Percentiles rank a stretch among this genome's conserved stretches.
These are phyloP conservation scores for Odobenus rosmarus DNA, from an alignment of 2,113 vertebrate species.

Conservation along the genomic window DNA sequence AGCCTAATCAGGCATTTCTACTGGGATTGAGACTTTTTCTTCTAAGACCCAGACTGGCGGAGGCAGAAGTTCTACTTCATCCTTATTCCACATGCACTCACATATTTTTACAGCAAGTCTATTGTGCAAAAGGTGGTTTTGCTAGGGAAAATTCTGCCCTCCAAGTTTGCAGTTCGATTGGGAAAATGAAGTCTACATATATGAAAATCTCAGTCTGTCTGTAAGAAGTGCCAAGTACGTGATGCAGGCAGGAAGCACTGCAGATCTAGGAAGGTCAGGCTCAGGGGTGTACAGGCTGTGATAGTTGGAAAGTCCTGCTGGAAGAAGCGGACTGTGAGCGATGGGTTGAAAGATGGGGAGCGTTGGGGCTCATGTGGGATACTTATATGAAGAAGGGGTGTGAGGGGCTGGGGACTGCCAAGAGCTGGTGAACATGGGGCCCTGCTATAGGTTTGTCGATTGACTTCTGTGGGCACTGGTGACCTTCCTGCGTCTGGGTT, in stretches of 20 bases:
- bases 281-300: neutral
- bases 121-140: constrained; percentile 1
- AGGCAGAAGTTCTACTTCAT: neutral
- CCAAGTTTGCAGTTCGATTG: neutral
- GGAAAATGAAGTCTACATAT: neutral
- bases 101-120: neutral
- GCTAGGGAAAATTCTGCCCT: neutral
- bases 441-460: neutral
- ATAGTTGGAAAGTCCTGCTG: neutral
- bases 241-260: neutral
- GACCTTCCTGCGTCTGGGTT: neutral
- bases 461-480: neutral
- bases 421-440: neutral
- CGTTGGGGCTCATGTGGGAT: neutral
- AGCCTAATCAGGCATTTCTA: constrained; percentile 14
- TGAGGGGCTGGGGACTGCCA: neutral
- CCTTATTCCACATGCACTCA: neutral
- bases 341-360: neutral
- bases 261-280: neutral
- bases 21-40: neutral
- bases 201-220: neutral
- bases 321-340: neutral
- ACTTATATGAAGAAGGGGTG: neutral
- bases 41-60: neutral
- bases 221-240: neutral